Base-by-base conservation (phyloP, 2,113 vertebrate genomes). In the Motacilla alba region DNA sequence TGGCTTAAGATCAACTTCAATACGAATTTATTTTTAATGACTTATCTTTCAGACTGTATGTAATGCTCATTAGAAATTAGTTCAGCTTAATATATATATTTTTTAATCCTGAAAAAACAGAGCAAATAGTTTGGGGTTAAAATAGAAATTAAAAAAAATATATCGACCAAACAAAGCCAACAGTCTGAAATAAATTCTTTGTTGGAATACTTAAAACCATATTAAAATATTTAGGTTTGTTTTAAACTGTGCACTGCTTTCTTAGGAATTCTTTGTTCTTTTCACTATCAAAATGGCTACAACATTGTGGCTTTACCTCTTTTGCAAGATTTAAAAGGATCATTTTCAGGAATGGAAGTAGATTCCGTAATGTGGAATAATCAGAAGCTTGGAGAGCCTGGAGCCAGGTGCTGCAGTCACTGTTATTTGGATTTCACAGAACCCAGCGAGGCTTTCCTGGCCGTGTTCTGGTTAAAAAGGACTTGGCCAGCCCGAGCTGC, bases 381-480 rank as follows among this genome's bases (percentile, higher is more conserved):
- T 19, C 5, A 13, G n/a, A 58, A 30, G 8, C 47, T 74, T 13
- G 53, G 31, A 43, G 21, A 70, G 55, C 4, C 46, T 37, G n/a
- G 15, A 74, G 49, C 46, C 26, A 37, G 73, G 49, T 9, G 15
- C 59, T 81, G 13, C 4, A 46, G 39, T 21, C 14, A 4, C 14
- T 41, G 43, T 31, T 44, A 28, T 35, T 50, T 62, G 50, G 19
- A 14, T 39, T 75, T 46, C 18, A 37, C 21, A 56, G 26, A 39
- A 7, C 16, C 41, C 8, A 30, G 22, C 26, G 18, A 49, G 53
- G 19, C 11, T 72, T 64, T 62, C 10, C 63, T 64, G n/a, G 55
- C 39, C 17, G 0, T 21, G 13, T 13, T 39, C 31, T 52, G 7
- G 17, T 9, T 41, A 5, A 7, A 30, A 72, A 37, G 39, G 2